phyloP scores from a whole-genome alignment of 2,888 invertebrate species.

The Litoditis marina region DNA sequence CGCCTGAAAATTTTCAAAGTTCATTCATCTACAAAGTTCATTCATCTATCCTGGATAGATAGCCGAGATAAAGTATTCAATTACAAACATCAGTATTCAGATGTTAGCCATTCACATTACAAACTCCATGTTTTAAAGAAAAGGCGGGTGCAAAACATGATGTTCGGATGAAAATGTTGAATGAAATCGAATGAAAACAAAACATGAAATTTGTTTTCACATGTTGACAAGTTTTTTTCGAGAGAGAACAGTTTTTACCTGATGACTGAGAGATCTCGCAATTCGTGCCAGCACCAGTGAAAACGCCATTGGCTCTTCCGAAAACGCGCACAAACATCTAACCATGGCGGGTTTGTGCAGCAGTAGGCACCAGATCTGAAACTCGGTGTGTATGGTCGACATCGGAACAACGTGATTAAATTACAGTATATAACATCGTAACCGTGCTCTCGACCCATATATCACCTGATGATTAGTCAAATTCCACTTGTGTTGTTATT shows the following conservation, averaged over 20 bases:
- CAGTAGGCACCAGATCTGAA: constrained; percentile 51
- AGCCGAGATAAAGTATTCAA: too few species aligned
- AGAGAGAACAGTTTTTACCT: constrained; percentile 25
- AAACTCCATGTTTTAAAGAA: too few species aligned
- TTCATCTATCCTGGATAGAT: too few species aligned
- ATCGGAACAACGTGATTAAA: not conserved
- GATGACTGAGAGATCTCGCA: constrained; percentile 43
- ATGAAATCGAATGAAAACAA: not conserved
- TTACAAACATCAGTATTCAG: too few species aligned
- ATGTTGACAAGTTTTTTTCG: constrained; percentile 1
- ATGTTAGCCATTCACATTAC: too few species aligned
- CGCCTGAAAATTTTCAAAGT: constrained; percentile 27
- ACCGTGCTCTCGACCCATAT: too few species aligned
- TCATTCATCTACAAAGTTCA: too few species aligned
- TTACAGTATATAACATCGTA: not conserved
- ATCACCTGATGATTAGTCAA: too few species aligned
- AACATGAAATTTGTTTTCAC: not conserved
- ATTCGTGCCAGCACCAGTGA: constrained; percentile 48
- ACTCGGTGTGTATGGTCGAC: too few species aligned
- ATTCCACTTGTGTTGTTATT: too few species aligned
- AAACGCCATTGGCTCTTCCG: constrained; percentile 52
- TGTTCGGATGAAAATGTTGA: not conserved
- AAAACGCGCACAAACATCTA: constrained; percentile 51
- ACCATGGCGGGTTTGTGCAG: constrained; percentile 49
- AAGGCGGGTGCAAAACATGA: too few species aligned